These are phyloP conservation scores for Colistium nudipinnis DNA, from an alignment of 2,113 vertebrate species.

Conservation along the genomic window DNA sequence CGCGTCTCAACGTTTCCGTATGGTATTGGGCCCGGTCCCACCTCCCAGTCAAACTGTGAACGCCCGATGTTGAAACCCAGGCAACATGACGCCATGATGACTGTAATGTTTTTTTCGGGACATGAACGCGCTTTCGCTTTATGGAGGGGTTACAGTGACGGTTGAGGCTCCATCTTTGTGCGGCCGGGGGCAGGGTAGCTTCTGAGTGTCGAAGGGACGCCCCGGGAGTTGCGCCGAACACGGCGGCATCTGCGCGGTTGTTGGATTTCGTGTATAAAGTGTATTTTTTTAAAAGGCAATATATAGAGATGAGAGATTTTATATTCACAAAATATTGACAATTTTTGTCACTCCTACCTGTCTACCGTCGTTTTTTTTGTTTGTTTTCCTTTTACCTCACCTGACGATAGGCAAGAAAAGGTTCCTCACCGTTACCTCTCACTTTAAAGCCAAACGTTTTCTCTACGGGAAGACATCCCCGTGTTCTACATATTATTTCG, in stretches of 20 bases:
- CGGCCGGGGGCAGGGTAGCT: conserved; percentile 19
- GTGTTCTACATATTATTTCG: neutral
- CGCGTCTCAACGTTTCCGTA: neutral
- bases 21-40: conserved; percentile 3
- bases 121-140: too few species aligned
- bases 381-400: neutral
- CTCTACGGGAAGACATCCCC: neutral
- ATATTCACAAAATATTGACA: conserved; percentile 57
- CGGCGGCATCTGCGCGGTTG: conserved; percentile 4
- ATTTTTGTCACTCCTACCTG: conserved; percentile 15
- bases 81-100: too few species aligned
- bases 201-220: conserved; percentile 22
- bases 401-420: neutral
- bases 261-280: conserved; percentile 67
- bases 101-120: too few species aligned
- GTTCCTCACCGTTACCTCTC: conserved; percentile 7
- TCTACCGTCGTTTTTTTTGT: conserved; percentile 4
- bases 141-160: conserved; percentile 11
- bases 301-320: conserved; percentile 64
- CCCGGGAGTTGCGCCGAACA: conserved; percentile 8
- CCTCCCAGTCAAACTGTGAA: conserved; percentile 32
- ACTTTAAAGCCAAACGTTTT: conserved; percentile 4
- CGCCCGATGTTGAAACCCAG: too few species aligned
- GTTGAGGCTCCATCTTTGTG: neutral
- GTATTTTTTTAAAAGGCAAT: conserved; percentile 74